Conservation (phyloP, 2,888 invertebrate species). For the Euphydryas editha region DNA sequence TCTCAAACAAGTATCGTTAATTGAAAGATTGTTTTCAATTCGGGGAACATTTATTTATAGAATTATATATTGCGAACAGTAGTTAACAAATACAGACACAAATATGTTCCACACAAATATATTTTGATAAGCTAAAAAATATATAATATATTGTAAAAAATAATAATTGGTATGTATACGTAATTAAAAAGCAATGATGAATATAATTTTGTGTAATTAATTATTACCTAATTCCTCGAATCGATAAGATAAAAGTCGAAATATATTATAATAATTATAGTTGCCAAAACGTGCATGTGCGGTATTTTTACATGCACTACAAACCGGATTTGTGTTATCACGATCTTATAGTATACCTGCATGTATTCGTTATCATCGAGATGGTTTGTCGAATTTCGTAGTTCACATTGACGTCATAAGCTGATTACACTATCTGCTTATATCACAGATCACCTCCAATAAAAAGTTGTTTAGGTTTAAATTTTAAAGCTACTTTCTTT, state of each 20-base stretch:
- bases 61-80: constrained; percentile 17
- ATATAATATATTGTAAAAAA: too few species aligned
- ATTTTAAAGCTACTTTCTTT: too few species aligned
- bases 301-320: not conserved
- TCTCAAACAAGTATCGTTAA: constrained; percentile 47
- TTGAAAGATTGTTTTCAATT: constrained; percentile 69
- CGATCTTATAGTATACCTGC: not conserved
- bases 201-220: constrained; percentile 12
- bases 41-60: constrained; percentile 45
- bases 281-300: not conserved
- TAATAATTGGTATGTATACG: not conserved
- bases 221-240: not conserved
- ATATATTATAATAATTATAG: not conserved
- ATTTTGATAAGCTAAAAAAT: too few species aligned
- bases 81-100: not conserved
- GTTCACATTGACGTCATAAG: constrained; percentile 1
- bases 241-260: constrained; percentile 5
- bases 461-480: too few species aligned
- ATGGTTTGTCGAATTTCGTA: constrained; percentile 6
- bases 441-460: too few species aligned
- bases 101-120: too few species aligned
- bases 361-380: constrained; percentile 1
- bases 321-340: not conserved
- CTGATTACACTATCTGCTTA: not conserved
- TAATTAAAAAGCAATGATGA: constrained; percentile 6